Base-by-base conservation (phyloP, 2,797 vertebrate genomes). In the Sparus aurata region DNA sequence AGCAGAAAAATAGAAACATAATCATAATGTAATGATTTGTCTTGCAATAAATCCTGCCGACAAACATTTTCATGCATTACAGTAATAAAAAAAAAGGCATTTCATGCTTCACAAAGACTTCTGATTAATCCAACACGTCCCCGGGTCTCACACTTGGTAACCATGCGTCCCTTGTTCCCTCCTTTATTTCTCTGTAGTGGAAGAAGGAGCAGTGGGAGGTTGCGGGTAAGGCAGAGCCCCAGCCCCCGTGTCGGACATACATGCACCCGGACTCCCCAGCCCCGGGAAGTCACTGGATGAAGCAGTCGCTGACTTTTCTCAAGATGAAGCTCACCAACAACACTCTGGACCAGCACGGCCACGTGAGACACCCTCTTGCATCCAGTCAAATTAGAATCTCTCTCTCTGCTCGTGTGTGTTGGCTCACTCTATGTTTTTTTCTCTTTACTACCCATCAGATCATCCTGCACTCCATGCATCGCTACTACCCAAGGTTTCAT, bases 241-340 rank as follows among this genome's bases (percentile, higher is more conserved):
- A 96, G 88, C 96, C 96, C 41, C 96, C 96, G 0, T 95, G 95
- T 81, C 94, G 96, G 77, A 96, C 96, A 0, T 98, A 96, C 20
- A 80, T 96, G 54, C 97, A 98, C 83, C 97, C 97, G 0, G 96
- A 97, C 83, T 98, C 97, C 2, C 97, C 97, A 3, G 96, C 97
- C 6, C 90, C 92, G 20, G 97, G 97, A 47, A 95, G 93, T 71
- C 97, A 98, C 90, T 98, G 97, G 97, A 98, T 97, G 97, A 97
- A 97, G 59, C 96, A 97, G 73, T 69, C 96, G 0, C 79, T 97
- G 46, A 96, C 96, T 57, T 98, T 98, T 85, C 96, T 96, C 50
- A 97, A 97, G 53, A 89, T 97, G 83, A 98, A 98, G 85, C 96
- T 98, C 82, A 98, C 97, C 53, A 98, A 98, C 94, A 97, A 98